Conservation (phyloP, 2,888 invertebrate genomes). For the Trichopoda pennipes region DNA sequence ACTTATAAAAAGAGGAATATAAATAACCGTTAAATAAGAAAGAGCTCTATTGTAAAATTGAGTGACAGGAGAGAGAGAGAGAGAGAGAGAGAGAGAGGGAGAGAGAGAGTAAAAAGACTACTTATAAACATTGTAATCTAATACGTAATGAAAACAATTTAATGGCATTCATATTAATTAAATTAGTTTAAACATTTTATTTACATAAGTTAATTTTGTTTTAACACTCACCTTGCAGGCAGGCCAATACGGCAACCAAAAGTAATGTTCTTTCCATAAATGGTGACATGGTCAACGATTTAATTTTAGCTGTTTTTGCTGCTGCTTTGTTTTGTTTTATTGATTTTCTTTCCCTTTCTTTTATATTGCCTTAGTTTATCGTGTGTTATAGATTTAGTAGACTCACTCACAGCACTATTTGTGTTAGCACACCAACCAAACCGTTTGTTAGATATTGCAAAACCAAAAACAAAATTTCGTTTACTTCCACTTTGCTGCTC, state of each 20-base stretch:
- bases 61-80: no score
- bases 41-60: no score
- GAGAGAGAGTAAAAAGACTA: no score
- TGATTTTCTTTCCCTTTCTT: not conserved
- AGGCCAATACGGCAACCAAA: conserved; percentile 78
- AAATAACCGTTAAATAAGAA: no score
- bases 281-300: conserved; percentile 76
- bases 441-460: not conserved
- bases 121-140: no score
- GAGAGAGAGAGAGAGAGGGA: no score
- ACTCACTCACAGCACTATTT: no score
- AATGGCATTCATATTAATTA: conserved; percentile 23
- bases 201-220: conserved; percentile 23
- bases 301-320: conserved; percentile 31
- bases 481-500: not conserved
- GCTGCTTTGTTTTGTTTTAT: conserved; percentile 20
- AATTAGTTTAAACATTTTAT: conserved; percentile 22
- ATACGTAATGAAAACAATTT: not conserved
- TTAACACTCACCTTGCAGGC: conserved; percentile 77
- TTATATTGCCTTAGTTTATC: conserved; percentile 33
- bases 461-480: conserved; percentile 11
- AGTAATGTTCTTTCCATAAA: conserved; percentile 78
- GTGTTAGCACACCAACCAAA: not conserved
- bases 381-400: no score
- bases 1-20: no score